phyloP scores from a whole-genome alignment of 2,888 invertebrate genomes.

The Cancer borealis region DNA sequence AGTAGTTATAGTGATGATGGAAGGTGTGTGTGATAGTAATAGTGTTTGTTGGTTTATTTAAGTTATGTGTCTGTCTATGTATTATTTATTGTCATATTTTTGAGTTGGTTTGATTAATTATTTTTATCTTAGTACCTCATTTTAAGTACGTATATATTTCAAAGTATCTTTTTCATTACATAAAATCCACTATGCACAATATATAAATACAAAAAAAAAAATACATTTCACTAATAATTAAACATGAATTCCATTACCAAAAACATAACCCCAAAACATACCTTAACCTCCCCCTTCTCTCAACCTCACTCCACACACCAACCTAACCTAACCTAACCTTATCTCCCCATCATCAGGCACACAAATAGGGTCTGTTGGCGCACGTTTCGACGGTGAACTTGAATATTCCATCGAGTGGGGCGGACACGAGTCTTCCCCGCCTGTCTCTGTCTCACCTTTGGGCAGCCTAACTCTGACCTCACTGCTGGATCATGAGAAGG shows the following conservation, averaged over 20 bases:
- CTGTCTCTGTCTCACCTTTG: slow-evolving; percentile 80
- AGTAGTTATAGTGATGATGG: background rate
- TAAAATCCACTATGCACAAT: no score
- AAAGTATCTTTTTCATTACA: no score
- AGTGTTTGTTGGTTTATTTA: no score
- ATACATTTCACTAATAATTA: no score
- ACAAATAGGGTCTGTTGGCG: slow-evolving; percentile 73
- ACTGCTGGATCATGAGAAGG: slow-evolving; percentile 93
- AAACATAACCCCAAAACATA: background rate
- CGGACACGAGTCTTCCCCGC: slow-evolving; percentile 68
- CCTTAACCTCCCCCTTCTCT: background rate
- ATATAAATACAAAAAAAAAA: no score
- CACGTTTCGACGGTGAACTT: slow-evolving; percentile 71
- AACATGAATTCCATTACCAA: no score
- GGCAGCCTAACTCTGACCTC: slow-evolving; percentile 92
- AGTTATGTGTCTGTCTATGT: no score
- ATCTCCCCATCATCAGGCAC: slow-evolving; percentile 53
- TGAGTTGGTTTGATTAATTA: no score
- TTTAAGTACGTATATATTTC: no score
- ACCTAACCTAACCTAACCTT: no score
- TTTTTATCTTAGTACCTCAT: no score
- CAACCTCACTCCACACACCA: background rate
- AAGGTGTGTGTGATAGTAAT: background rate
- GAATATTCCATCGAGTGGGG: slow-evolving; percentile 76
- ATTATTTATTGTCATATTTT: no score